Percentiles rank a stretch among this genome's conserved stretches.
These are phyloP conservation scores for Maccullochella peelii DNA, from an alignment of 2,113 vertebrate species.

Conservation along the genomic window DNA sequence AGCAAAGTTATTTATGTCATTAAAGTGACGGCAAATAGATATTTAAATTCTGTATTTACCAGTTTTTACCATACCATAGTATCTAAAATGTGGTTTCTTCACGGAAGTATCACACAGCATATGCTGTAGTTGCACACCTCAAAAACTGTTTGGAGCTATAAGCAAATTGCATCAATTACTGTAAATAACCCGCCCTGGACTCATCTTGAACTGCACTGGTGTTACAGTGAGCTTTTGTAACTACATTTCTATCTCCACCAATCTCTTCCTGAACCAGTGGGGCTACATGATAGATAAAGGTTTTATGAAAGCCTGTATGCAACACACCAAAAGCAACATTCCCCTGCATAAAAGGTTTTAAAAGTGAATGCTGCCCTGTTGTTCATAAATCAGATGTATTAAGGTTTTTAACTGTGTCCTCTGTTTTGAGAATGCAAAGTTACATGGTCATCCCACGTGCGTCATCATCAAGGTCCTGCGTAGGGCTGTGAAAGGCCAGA, in stretches of 20 bases:
- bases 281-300: not conserved
- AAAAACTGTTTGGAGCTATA: not conserved
- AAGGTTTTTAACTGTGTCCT: not conserved
- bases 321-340: not conserved
- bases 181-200: not conserved
- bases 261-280: not conserved
- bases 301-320: slow-evolving; percentile 7
- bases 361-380: not conserved
- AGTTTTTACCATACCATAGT: too few relatives aligned
- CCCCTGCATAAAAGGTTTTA: not conserved
- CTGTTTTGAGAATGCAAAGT: not conserved
- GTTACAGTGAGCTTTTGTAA: not conserved
- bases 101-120: not conserved
- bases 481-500: not conserved
- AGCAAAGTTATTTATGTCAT: not conserved
- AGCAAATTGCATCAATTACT: not conserved
- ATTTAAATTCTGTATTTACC: not conserved
- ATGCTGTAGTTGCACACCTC: not conserved
- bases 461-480: slow-evolving; percentile 7
- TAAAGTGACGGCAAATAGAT: not conserved
- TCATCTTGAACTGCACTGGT: not conserved
- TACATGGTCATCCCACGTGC: not conserved
- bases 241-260: not conserved
- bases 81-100: not conserved
- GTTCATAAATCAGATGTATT: not conserved